Percentiles rank a stretch among this genome's conserved stretches.
Conservation (phyloP, 2,888 invertebrate species). For the Drosophila testacea region DNA sequence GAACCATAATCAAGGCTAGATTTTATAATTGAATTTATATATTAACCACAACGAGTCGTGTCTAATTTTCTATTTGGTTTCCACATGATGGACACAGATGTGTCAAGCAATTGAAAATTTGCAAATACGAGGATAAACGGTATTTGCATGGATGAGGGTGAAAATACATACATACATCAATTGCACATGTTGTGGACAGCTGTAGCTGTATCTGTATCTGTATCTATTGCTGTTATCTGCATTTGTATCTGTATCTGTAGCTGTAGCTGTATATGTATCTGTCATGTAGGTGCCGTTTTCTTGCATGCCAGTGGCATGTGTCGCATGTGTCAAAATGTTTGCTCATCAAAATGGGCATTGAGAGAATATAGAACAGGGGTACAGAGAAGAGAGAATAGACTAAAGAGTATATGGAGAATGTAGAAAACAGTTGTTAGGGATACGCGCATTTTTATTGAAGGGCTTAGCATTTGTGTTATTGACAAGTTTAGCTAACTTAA, state of each 20-base stretch:
- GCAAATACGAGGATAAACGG: constrained; percentile 24
- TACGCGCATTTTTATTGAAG: constrained; percentile 16
- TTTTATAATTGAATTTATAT: constrained; percentile 38
- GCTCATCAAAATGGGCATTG: constrained; percentile 61
- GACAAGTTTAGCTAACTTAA: constrained; percentile 48
- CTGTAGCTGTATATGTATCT: constrained; percentile 28
- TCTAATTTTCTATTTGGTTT: constrained; percentile 37
- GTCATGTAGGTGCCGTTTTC: constrained; percentile 47
- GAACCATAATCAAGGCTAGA: constrained; percentile 18
- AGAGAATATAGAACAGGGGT: constrained; percentile 16
- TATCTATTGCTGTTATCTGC: constrained; percentile 5
- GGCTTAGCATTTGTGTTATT: constrained; percentile 50
- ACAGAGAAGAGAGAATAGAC: constrained; percentile 8
- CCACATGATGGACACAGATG: constrained; percentile 40
- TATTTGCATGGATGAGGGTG: not conserved
- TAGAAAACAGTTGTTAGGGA: constrained; percentile 1
- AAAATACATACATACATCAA: constrained; percentile 35
- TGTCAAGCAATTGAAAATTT: constrained; percentile 53
- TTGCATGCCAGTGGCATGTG: constrained; percentile 41
- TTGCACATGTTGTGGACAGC: constrained; percentile 55
- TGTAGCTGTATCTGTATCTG: constrained; percentile 16
- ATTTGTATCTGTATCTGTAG: constrained; percentile 16
- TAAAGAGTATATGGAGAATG: not conserved
- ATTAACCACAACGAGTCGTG: constrained; percentile 36
- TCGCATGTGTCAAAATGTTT: constrained; percentile 75